phyloP scores from a whole-genome alignment of 2,797 vertebrate genomes.

The Tapirus indicus region DNA sequence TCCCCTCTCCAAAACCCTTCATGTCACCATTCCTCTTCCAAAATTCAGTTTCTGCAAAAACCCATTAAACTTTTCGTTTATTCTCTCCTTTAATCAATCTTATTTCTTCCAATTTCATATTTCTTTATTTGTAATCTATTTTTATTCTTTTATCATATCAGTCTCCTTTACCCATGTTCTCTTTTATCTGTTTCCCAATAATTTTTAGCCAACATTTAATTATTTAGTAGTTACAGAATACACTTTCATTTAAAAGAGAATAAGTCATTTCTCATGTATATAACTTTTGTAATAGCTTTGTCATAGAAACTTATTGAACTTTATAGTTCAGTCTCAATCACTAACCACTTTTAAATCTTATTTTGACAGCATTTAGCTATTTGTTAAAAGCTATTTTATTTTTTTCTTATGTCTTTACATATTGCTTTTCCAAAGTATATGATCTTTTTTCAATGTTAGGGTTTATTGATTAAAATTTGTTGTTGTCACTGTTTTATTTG shows the following conservation, averaged over 20 bases:
- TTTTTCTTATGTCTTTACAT: not conserved
- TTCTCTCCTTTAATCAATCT: not conserved
- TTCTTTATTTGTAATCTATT: conserved; percentile 38
- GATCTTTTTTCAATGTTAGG: conserved; percentile 6
- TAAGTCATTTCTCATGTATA: conserved; percentile 21
- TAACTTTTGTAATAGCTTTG: not conserved
- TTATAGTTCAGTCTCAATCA: not conserved
- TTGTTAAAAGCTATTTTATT: conserved; percentile 48
- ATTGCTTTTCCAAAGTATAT: conserved; percentile 26
- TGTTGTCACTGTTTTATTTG: conserved; percentile 45
- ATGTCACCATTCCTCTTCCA: conserved; percentile 7
- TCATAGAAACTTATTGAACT: not conserved
- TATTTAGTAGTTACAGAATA: conserved; percentile 7
- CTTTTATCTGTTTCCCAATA: conserved; percentile 51
- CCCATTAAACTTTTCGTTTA: not conserved
- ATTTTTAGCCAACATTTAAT: conserved; percentile 36
- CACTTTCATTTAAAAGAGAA: not conserved
- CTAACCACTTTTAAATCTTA: conserved; percentile 32
- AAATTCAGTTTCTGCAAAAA: conserved; percentile 36
- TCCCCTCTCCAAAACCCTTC: not conserved
- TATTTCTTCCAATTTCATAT: not conserved
- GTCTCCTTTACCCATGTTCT: not conserved
- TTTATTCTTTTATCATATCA: not conserved
- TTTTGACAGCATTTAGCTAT: conserved; percentile 12
- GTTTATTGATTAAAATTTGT: conserved; percentile 27